Percentiles rank a stretch among this genome's conserved stretches.
These are phyloP conservation scores for Charanyca ferruginea DNA, from an alignment of 2,888 invertebrate species.

Conservation along the genomic window DNA sequence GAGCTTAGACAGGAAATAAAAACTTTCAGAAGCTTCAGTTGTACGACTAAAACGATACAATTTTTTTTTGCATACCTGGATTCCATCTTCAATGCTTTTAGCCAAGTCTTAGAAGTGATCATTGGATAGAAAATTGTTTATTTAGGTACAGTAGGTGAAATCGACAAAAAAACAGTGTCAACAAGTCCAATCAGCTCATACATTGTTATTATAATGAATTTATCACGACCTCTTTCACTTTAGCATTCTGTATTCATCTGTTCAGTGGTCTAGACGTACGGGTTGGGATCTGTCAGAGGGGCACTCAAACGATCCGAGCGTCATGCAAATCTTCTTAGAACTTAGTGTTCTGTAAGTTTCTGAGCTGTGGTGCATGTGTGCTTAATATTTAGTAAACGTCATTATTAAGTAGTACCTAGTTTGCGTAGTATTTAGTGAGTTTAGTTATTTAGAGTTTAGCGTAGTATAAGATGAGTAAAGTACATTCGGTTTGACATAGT, in stretches of 20 bases:
- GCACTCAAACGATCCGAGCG: slow-evolving; percentile 51
- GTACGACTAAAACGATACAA: no score
- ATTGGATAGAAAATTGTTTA: no score
- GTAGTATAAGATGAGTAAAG: no score
- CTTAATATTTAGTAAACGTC: slow-evolving; percentile 57
- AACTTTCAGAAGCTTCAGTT: slow-evolving; percentile 34
- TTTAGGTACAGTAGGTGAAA: no score
- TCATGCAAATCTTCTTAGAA: slow-evolving; percentile 68
- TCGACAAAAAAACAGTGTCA: no score
- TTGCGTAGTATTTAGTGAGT: slow-evolving; percentile 26
- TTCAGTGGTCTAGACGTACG: slow-evolving; percentile 33
- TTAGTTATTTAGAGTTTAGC: no score
- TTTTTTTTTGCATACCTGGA: no score
- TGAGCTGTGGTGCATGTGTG: slow-evolving; percentile 51
- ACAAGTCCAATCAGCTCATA: no score
- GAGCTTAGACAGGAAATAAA: slow-evolving; percentile 41
- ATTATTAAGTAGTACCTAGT: slow-evolving; percentile 41
- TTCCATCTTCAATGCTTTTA: no score
- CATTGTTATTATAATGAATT: no score
- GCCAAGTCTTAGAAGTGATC: no score
- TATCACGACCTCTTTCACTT: neutral
- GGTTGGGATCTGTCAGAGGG: slow-evolving; percentile 39
- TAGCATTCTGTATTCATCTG: slow-evolving; percentile 35
- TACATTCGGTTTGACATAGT: neutral
- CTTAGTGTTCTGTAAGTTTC: slow-evolving; percentile 61